phyloP scores from a whole-genome alignment of 2,888 invertebrate genomes.

The Drosophila hamatofila region DNA sequence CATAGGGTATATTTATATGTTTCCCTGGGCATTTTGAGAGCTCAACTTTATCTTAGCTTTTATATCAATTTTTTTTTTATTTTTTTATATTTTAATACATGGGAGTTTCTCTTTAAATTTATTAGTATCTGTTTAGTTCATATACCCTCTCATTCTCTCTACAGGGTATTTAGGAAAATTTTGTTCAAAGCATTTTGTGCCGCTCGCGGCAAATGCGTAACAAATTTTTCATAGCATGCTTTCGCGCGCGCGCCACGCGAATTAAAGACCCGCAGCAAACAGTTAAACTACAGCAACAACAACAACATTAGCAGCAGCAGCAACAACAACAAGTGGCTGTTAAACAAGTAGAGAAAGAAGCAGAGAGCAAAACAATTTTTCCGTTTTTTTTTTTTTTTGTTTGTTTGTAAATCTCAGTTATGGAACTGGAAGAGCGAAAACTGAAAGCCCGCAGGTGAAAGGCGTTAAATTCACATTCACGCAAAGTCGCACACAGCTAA shows the following conservation, averaged over 20 bases:
- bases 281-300: conserved; percentile 20
- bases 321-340: conserved; percentile 40
- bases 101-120: not conserved
- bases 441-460: conserved; percentile 59
- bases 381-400: not conserved
- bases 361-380: conserved; percentile 13
- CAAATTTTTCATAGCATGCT: conserved; percentile 40
- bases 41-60: too few species aligned
- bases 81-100: too few species aligned
- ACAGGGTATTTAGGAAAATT: conserved; percentile 1
- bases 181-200: conserved; percentile 13
- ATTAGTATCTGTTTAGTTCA: not conserved
- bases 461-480: conserved; percentile 62
- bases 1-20: too few species aligned
- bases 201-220: conserved; percentile 21
- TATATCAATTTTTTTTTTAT: too few species aligned
- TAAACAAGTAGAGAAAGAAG: conserved; percentile 6
- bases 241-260: conserved; percentile 46
- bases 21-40: too few species aligned
- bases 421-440: conserved; percentile 29
- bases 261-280: conserved; percentile 30
- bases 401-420: conserved; percentile 42
- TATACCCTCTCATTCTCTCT: not conserved
- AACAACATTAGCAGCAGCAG: conserved; percentile 20
- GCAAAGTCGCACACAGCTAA: conserved; percentile 39